phyloP scores from a whole-genome alignment of 2,797 vertebrate genomes.

The Amniataba percoides region DNA sequence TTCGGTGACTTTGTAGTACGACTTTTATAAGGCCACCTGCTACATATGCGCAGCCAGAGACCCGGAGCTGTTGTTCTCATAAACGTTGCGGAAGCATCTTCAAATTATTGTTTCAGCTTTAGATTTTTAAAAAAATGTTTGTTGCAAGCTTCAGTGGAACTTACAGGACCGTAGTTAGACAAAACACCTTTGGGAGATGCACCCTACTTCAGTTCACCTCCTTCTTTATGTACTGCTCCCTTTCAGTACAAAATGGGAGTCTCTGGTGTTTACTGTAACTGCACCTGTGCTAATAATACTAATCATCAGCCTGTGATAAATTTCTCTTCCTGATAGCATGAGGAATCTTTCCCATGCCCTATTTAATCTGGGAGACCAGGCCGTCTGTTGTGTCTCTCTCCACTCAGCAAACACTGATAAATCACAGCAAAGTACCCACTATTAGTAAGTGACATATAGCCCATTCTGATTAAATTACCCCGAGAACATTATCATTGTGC shows the following conservation, averaged over 20 bases:
- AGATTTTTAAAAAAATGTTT: slow-evolving; percentile 13
- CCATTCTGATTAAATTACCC: slow-evolving; percentile 86
- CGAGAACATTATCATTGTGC: slow-evolving; percentile 77
- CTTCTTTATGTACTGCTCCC: slow-evolving; percentile 68
- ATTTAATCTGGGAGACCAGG: slow-evolving; percentile 77
- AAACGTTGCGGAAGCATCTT: slow-evolving; percentile 10
- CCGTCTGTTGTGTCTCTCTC: slow-evolving; percentile 80
- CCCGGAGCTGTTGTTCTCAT: background rate
- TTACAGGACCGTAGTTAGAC: slow-evolving; percentile 50
- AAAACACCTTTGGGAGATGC: slow-evolving; percentile 69
- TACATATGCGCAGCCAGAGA: background rate
- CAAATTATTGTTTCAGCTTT: slow-evolving; percentile 8
- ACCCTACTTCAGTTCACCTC: slow-evolving; percentile 59
- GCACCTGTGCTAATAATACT: slow-evolving; percentile 87
- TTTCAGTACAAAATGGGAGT: slow-evolving; percentile 68
- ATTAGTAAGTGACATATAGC: slow-evolving; percentile 84
- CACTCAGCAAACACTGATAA: slow-evolving; percentile 85
- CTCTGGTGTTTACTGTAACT: slow-evolving; percentile 83
- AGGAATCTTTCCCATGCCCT: slow-evolving; percentile 80
- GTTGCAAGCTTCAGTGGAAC: slow-evolving; percentile 26
- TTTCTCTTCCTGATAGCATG: slow-evolving; percentile 73
- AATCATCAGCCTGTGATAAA: slow-evolving; percentile 84
- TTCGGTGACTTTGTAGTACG: background rate
- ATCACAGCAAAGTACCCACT: slow-evolving; percentile 84
- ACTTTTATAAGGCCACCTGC: background rate